Conservation (phyloP, 2,113 vertebrate genomes). For the Caranx ignobilis region DNA sequence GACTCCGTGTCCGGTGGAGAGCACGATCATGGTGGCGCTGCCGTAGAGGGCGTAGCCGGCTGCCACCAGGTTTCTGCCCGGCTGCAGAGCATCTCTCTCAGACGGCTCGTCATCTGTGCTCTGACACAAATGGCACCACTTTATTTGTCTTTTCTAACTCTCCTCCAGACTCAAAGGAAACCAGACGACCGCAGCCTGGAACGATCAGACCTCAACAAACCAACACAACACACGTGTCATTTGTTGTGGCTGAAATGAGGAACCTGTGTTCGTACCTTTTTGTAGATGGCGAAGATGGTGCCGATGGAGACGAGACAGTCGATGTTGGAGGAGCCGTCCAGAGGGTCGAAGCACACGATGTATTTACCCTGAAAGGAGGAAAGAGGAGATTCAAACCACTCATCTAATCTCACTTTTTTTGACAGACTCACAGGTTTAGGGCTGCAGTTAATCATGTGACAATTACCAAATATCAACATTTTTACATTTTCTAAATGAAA, state of each 20-base stretch:
- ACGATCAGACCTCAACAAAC: no score
- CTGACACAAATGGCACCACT: conserved; percentile 69
- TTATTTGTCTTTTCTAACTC: no score
- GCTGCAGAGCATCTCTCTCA: conserved; percentile 90
- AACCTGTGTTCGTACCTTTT: conserved; percentile 84
- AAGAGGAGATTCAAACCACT: not conserved
- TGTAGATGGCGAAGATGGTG: conserved; percentile 94
- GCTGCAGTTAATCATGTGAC: no score
- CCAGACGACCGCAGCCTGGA: no score
- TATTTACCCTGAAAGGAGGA: conserved; percentile 91
- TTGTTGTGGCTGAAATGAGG: not conserved
- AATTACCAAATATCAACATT: no score
- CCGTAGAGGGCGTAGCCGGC: conserved; percentile 95
- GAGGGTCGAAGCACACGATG: conserved; percentile 94
- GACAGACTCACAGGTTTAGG: no score
- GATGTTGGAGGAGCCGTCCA: conserved; percentile 97
- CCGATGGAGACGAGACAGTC: conserved; percentile 96
- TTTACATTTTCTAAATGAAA: no score
- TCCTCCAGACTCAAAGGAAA: no score
- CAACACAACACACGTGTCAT: not conserved
- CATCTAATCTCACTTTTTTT: no score
- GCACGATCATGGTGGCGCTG: conserved; percentile 95
- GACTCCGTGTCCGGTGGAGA: conserved; percentile 90
- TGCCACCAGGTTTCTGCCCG: conserved; percentile 91
- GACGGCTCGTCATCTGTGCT: conserved; percentile 84